Evolutionary conservation across 2,797 vertebrate genomes (phyloP).

Genomic region (Ibycter americanus): DNA sequence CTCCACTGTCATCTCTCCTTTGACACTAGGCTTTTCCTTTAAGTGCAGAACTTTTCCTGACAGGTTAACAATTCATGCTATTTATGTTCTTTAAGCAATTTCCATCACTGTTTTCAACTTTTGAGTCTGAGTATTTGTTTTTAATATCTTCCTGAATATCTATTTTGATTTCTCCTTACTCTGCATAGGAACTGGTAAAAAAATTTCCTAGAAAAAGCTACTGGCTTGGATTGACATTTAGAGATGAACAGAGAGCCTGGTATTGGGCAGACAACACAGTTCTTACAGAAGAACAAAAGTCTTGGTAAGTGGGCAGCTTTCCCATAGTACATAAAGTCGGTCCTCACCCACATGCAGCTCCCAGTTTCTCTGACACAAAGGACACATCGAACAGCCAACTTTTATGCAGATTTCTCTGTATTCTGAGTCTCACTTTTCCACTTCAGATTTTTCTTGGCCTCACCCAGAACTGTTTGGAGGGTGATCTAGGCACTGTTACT

Average conservation of each 20-base stretch:
- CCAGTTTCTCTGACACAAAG: neutral
- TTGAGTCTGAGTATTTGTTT: neutral
- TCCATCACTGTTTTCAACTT: neutral
- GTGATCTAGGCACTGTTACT: neutral
- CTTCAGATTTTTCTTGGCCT: neutral
- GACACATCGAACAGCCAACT: neutral
- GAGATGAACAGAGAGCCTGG: neutral
- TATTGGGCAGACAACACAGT: neutral
- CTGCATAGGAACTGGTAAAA: neutral
- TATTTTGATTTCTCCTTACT: neutral
- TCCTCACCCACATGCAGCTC: neutral
- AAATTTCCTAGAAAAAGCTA: accelerated
- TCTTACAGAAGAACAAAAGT: neutral
- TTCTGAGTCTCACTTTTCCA: neutral
- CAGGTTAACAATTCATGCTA: neutral
- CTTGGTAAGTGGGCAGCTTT: neutral
- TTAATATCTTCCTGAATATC: neutral
- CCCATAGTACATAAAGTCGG: neutral
- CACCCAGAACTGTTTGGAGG: neutral
- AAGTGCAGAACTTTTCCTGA: neutral
- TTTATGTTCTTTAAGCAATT: neutral
- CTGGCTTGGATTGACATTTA: neutral
- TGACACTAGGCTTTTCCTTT: neutral
- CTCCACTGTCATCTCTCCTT: neutral
- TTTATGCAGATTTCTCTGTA: neutral